Evolutionary conservation across 2,797 vertebrate genomes (phyloP).

Genomic region (Leucoraja ocellata): DNA sequence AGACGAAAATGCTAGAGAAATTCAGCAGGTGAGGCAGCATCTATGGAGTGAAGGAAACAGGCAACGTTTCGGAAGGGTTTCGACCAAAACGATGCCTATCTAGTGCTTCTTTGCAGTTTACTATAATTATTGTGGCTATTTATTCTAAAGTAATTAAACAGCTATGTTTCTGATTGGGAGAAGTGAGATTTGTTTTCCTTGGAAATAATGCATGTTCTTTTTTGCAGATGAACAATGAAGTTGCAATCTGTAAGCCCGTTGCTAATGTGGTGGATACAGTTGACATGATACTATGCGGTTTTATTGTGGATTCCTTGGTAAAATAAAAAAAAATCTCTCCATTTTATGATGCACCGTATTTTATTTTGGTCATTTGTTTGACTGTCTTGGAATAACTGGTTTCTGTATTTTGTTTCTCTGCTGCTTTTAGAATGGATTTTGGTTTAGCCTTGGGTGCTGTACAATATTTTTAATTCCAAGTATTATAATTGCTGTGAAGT

Average conservation of each 20-base stretch:
- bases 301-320: constrained; percentile 82
- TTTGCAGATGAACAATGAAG: constrained; percentile 70
- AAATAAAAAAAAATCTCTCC: constrained; percentile 56
- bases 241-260: constrained; percentile 82
- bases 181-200: not conserved
- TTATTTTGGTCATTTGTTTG: not conserved
- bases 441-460: constrained; percentile 87
- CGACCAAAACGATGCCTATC: not conserved
- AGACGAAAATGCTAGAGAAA: too few species aligned
- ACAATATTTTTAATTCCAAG: constrained; percentile 78
- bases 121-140: not conserved
- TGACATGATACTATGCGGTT: constrained; percentile 78
- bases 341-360: not conserved
- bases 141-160: not conserved
- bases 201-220: constrained; percentile 1
- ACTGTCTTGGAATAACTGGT: not conserved
- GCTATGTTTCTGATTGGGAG: not conserved
- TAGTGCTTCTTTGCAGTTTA: not conserved
- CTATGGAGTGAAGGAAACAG: too few species aligned
- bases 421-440: constrained; percentile 79
- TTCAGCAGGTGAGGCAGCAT: too few species aligned
- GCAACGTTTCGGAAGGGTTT: too few species aligned
- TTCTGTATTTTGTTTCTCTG: not conserved
- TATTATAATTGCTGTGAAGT: constrained; percentile 80
- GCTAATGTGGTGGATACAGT: constrained; percentile 81